Percentiles rank a stretch among this genome's conserved stretches.
Evolutionary conservation across 92 coral and sea anemone species (phyloP).

Genomic region (Epizoanthus ramosus): DNA sequence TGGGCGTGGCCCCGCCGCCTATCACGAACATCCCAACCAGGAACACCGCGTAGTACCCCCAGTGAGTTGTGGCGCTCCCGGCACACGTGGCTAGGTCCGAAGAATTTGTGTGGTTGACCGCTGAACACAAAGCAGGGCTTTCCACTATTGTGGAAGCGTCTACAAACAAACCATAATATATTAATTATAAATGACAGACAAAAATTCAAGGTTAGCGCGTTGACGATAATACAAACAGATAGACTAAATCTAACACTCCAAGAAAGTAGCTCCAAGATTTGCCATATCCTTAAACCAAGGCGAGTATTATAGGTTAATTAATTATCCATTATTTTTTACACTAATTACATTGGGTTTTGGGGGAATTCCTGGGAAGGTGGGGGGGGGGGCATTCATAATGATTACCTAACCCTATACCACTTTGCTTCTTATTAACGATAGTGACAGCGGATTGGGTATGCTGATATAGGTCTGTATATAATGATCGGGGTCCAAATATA

Average conservation of each 20-base stretch:
- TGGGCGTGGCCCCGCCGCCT: conserved; percentile 70
- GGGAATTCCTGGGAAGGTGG: no score
- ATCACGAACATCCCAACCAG: conserved; percentile 70
- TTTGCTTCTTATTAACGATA: background rate
- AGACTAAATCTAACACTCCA: no score
- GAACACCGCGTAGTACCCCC: conserved; percentile 65
- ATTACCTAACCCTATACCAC: background rate
- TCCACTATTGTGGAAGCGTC: conserved; percentile 6
- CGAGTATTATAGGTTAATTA: no score
- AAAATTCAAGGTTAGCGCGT: no score
- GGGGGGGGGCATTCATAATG: no score
- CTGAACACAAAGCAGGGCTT: conserved; percentile 28
- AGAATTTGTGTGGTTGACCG: conserved; percentile 26
- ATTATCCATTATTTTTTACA: no score
- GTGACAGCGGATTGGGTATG: background rate
- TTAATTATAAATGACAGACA: no score
- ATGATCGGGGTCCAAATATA: background rate
- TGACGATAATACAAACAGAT: no score
- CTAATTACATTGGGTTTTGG: no score
- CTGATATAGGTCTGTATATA: background rate
- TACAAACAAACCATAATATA: background rate
- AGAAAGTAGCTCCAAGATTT: no score
- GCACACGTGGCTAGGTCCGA: conserved; percentile 6
- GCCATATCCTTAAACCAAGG: no score
- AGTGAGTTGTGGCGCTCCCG: conserved; percentile 11